phyloP scores from a whole-genome alignment of 2,113 vertebrate genomes.

The Nannobrachium achirus region DNA sequence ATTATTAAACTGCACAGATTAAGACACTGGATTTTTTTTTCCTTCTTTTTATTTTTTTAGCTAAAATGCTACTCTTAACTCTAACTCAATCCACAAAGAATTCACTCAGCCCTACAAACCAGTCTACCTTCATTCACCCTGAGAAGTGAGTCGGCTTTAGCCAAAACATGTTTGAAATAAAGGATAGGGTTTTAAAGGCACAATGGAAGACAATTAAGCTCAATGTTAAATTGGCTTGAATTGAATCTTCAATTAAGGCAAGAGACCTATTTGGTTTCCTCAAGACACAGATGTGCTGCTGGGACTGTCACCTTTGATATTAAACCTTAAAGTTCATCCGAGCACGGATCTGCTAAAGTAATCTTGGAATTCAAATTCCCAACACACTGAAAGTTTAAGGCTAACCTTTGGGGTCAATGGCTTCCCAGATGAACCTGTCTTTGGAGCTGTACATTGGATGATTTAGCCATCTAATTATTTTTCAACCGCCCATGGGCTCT shows the following conservation, averaged over 20 bases:
- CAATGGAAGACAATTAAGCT: background rate
- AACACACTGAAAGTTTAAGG: background rate
- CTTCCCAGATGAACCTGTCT: slow-evolving; percentile 15
- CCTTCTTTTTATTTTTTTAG: too few relatives aligned
- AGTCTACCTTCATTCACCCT: slow-evolving; percentile 39
- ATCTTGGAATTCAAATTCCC: background rate
- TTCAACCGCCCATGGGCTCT: slow-evolving; percentile 37
- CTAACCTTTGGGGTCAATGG: background rate
- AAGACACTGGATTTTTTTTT: too few relatives aligned
- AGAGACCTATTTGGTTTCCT: slow-evolving; percentile 8
- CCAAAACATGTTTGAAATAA: slow-evolving; percentile 32
- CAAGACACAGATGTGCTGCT: background rate
- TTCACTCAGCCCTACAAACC: slow-evolving; percentile 34
- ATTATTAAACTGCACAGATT: too few relatives aligned
- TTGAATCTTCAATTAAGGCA: slow-evolving; percentile 12
- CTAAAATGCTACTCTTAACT: slow-evolving; percentile 9
- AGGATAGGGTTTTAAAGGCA: background rate
- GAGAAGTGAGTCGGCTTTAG: slow-evolving; percentile 17
- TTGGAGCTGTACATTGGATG: background rate
- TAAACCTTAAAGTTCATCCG: slow-evolving; percentile 1
- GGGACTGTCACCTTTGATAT: slow-evolving; percentile 2
- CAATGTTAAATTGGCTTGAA: slow-evolving; percentile 4
- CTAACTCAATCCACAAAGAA: slow-evolving; percentile 52
- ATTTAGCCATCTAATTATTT: slow-evolving; percentile 32
- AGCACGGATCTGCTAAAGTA: slow-evolving; percentile 4